Percentiles rank a stretch among this genome's conserved stretches.
phyloP scores from a whole-genome alignment of 2,113 vertebrate genomes.

The Zosterops lateralis region DNA sequence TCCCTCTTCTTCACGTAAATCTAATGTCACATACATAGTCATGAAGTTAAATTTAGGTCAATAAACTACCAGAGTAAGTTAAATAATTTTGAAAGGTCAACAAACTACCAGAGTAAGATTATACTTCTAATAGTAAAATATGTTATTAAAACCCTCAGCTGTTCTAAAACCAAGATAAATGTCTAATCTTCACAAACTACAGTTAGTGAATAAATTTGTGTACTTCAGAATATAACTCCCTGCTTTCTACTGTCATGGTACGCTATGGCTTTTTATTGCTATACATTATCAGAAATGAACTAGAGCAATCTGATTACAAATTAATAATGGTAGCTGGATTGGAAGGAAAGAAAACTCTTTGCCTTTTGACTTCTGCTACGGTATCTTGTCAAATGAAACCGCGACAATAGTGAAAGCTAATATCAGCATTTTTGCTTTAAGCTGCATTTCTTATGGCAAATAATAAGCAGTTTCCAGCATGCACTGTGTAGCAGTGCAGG shows the following conservation, averaged over 20 bases:
- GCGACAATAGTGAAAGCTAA: not conserved
- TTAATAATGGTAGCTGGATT: not conserved
- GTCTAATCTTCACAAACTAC: not conserved
- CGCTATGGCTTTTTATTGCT: not conserved
- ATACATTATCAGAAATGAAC: not conserved
- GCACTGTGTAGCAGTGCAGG: not conserved
- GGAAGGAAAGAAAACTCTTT: not conserved
- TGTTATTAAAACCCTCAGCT: not conserved
- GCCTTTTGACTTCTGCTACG: not conserved
- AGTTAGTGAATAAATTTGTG: not conserved
- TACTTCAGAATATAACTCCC: not conserved
- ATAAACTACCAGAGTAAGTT: not conserved
- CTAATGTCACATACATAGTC: not conserved
- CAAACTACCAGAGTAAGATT: not conserved
- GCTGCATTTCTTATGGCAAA: not conserved
- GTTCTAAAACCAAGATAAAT: not conserved
- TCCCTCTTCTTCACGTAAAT: not conserved
- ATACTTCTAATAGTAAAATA: not conserved
- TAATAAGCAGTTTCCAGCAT: not conserved
- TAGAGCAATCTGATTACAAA: not conserved
- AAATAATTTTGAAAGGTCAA: conserved; percentile 14
- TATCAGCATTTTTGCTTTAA: not conserved
- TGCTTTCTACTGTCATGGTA: not conserved
- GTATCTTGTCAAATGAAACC: not conserved
- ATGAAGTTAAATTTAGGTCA: conserved; percentile 8